Evolutionary conservation across 1,140 invertebrate genomes (phyloP), one percentile per base, ranked within the genome.

Genomic region (Pristionchus pacificus): DNA sequence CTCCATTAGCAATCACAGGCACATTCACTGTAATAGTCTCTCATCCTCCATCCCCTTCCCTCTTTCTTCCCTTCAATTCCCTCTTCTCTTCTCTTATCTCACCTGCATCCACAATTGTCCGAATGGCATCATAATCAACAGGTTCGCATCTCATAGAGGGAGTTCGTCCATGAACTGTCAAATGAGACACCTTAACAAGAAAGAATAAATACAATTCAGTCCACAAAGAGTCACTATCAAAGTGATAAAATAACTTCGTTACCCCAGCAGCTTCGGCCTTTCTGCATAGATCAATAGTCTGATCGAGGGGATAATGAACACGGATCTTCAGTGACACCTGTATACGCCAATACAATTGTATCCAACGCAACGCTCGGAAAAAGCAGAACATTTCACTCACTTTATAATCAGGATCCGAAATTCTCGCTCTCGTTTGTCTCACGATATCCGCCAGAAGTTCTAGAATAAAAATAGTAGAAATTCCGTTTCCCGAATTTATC

Each of bases 1-100:
- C 92, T 70, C 95, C 95, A 88, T 97, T 97, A 0, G 92, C 93
- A 77, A 97, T 88, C 0, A 97, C 85, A 13, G 94, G 94, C 71
- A 95, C 86, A 58, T 85, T 78, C 0, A 95, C 80, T 70, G 86
- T 49, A 49, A 49, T 49, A 49, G 38, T 49, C 38, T 49, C 38
- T 49, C 38, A 10, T 49, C 19, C 6, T 19, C 6, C 19, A 6
- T 49, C 38, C 38, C 19, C 38, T 49, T n/a, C 38, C 19, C 38
- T 19, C 38, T 49, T 49, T 49, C 38, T 19, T 10, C 38, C 6
- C 38, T 49, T 19, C n/a, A n/a, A n/a, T n/a, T n/a, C n/a, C n/a
- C n/a, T n/a, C n/a, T n/a, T n/a, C n/a, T n/a, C n/a, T n/a, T n/a
- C n/a, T n/a, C n/a, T n/a, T n/a, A n/a, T 10, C 38, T 49, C 38